Percentiles rank a stretch among this genome's conserved stretches.
Conservation (phyloP, 2,113 vertebrate genomes). For the Lophotis ruficrista region DNA sequence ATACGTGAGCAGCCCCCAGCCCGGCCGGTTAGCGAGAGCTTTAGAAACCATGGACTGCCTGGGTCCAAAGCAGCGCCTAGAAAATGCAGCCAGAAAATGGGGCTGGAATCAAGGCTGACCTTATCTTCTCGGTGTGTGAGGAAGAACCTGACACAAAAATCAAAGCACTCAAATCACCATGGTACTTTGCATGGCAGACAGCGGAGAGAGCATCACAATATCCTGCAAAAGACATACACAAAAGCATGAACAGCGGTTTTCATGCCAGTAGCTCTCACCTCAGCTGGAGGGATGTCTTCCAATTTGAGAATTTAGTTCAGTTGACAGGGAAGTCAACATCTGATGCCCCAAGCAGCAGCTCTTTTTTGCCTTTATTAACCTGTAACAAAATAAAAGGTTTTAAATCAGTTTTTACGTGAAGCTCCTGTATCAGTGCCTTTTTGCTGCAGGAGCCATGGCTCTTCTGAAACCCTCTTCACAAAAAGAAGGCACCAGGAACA, state of each 20-base stretch:
- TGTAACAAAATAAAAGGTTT: neutral
- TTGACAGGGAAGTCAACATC: neutral
- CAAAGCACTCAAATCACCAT: neutral
- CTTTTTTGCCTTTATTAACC: neutral
- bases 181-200: neutral
- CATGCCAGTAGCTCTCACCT: neutral
- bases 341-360: neutral
- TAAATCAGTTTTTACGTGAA: neutral
- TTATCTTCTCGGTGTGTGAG: neutral
- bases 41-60: neutral
- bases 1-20: neutral
- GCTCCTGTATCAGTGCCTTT: neutral
- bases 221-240: neutral
- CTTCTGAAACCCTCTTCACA: neutral
- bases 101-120: neutral
- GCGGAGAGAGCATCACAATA: neutral
- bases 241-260: neutral
- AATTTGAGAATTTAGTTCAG: neutral
- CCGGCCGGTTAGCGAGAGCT: neutral
- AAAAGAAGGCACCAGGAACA: neutral
- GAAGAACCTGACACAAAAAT: neutral
- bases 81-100: accelerated
- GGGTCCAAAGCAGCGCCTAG: neutral
- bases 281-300: neutral
- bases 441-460: neutral